Evolutionary conservation across 2,797 vertebrate genomes (phyloP).

Genomic region (Sebastiscus albofasciatus): DNA sequence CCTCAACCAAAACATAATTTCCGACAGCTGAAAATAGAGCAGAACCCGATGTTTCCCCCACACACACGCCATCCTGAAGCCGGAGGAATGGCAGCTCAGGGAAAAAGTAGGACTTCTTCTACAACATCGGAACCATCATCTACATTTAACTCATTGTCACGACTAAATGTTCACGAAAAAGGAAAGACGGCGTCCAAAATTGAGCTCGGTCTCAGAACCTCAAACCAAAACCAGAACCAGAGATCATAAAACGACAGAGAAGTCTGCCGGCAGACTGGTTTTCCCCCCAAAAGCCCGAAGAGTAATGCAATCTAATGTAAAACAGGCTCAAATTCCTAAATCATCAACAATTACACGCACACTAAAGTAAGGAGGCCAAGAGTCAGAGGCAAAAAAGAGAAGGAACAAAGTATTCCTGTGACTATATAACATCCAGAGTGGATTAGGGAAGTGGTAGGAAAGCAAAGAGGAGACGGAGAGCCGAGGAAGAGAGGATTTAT

Average conservation of each 20-base stretch:
- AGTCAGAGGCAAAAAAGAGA: neutral
- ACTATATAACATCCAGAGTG: neutral
- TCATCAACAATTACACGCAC: neutral
- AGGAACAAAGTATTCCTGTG: neutral
- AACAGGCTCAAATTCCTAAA: constrained; percentile 7
- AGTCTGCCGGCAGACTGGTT: neutral
- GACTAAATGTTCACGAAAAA: neutral
- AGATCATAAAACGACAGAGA: neutral
- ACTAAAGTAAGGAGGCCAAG: neutral
- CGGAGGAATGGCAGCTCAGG: neutral
- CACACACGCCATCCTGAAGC: neutral
- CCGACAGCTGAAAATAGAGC: constrained; percentile 16
- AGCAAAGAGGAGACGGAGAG: neutral
- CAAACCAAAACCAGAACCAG: neutral
- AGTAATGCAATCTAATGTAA: neutral
- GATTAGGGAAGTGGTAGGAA: constrained; percentile 7
- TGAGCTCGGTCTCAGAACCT: neutral
- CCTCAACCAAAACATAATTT: constrained; percentile 1
- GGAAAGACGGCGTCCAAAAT: neutral
- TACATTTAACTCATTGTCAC: neutral
- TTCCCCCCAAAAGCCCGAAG: neutral
- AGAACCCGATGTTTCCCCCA: constrained; percentile 5
- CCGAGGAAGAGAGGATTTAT: neutral
- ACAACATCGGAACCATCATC: neutral
- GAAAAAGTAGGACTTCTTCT: neutral